Evolutionary conservation across 2,888 invertebrate genomes (phyloP).

Genomic region (Acleris emargana): DNA sequence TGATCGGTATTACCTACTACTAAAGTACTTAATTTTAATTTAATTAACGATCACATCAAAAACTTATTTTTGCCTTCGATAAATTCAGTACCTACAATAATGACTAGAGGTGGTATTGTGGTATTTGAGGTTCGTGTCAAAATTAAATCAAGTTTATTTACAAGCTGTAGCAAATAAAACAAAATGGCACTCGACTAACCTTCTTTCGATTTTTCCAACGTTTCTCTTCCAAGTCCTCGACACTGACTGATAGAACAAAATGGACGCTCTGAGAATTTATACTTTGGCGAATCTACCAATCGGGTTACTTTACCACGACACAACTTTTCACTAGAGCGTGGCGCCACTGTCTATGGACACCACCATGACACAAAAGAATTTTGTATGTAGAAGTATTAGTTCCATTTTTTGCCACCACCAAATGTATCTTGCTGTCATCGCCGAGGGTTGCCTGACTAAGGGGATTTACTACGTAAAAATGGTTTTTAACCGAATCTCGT

Average conservation of each 20-base stretch:
- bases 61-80: no score
- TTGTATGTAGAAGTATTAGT: constrained; percentile 6
- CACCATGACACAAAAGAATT: neutral
- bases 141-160: no score
- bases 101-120: no score
- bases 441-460: neutral
- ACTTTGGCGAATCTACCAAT: neutral
- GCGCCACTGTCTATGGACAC: constrained; percentile 10
- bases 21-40: no score
- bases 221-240: neutral
- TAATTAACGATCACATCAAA: no score
- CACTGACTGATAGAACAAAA: neutral
- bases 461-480: constrained; percentile 8
- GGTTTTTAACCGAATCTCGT: no score
- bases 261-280: constrained; percentile 2
- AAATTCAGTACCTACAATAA: no score
- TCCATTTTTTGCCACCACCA: neutral
- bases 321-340: neutral
- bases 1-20: no score
- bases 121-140: no score
- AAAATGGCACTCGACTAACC: no score
- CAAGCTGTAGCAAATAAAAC: no score
- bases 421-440: neutral
- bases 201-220: no score
- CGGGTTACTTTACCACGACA: neutral